Base-by-base conservation (phyloP, 1,140 invertebrate species). In the Scylla paramamosain region DNA sequence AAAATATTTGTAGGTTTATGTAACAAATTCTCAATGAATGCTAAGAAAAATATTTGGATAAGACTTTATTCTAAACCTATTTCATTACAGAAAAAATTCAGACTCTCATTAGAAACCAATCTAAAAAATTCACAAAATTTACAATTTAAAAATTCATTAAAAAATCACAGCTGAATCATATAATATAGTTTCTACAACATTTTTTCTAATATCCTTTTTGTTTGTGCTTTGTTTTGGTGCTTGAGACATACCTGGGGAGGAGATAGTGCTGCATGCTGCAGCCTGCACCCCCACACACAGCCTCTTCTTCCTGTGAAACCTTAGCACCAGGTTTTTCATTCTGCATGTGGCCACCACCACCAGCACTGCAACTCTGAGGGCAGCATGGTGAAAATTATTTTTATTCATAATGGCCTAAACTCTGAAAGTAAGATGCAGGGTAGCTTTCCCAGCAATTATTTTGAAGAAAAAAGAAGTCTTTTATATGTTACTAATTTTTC, bases 361-460 rank as follows among this genome's bases (percentile, higher is more conserved):
- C n/a, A 94, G 31, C 39, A 32, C 93, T 67, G 48, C 88, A 29
- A 94, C 93, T 48, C 93, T 94, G 93, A 84, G 59, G 59, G 16
- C 52, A 59, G 16, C 10, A 59, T 59, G 16, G 2, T 10, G 10
- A 16, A 88, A 12, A 2, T 39, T 2, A 82, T 16, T 39, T n/a
- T 84, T 84, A 29, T 32, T 1, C n/a, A 84, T 84, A 84, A 28
- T 4, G n/a, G 7, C 25, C 83, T 4, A 84, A 83, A 83, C 25
- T 20, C 20, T 4, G 46, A 14, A 7, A 14, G 46, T 39, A 39
- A 39, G 6, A 39, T 39, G 39, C 1, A 39, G 39, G 1, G 39
- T 39, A 39, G 6, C 39, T n/a, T n/a, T n/a, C n/a, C n/a, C n/a
- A n/a, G n/a, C n/a, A 1, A 39, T 39, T 39, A 39, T 39, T 39